These are phyloP conservation scores for Brachypteracias leptosomus DNA, from an alignment of 2,113 vertebrate species.

Conservation along the genomic window DNA sequence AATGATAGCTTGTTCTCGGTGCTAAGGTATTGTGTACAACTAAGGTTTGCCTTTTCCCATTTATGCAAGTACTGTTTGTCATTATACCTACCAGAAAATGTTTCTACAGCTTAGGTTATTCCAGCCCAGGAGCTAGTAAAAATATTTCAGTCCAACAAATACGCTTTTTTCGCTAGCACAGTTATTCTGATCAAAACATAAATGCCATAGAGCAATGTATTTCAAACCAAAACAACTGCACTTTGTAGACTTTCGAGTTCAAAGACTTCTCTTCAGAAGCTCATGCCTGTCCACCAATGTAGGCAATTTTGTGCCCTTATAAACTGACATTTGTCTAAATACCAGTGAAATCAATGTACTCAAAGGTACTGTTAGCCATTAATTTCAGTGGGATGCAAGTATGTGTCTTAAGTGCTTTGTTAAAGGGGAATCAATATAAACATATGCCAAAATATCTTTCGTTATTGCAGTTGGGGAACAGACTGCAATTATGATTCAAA, in stretches of 20 bases:
- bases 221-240: not conserved
- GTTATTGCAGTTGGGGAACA: conserved; percentile 42
- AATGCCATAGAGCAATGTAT: not conserved
- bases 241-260: not conserved
- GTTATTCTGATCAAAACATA: not conserved
- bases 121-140: not conserved
- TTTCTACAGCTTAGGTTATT: not conserved
- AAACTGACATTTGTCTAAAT: conserved; percentile 23
- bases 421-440: conserved; percentile 16
- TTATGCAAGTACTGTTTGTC: not conserved
- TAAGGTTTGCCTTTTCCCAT: not conserved
- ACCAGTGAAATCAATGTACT: not conserved
- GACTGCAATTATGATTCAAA: conserved; percentile 47
- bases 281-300: not conserved
- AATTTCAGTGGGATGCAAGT: conserved; percentile 10
- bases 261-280: not conserved
- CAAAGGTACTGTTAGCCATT: not conserved
- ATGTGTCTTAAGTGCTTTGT: conserved; percentile 17
- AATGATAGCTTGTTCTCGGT: not conserved
- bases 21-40: not conserved
- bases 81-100: not conserved
- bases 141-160: not conserved
- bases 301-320: not conserved
- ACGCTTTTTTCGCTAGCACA: not conserved
- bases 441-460: conserved; percentile 46